Evolutionary conservation across 2,797 vertebrate genomes (phyloP).

Genomic region (Spinus pinus): DNA sequence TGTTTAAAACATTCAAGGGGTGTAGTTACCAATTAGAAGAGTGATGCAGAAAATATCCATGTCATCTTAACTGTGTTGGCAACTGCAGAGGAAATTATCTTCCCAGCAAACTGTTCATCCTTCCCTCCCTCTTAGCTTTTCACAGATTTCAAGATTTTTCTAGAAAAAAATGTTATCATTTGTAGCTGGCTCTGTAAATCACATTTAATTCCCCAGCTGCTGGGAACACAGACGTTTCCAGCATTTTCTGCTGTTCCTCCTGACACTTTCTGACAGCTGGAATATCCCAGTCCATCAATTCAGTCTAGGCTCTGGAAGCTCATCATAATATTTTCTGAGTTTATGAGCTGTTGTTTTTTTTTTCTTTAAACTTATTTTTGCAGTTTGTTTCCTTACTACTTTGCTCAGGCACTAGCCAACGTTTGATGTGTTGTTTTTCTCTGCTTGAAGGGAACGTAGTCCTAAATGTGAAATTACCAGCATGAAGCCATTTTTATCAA

Average conservation of each 20-base stretch:
- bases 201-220: not conserved
- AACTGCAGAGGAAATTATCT: not conserved
- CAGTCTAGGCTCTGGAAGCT: not conserved
- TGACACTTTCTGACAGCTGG: not conserved
- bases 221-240: not conserved
- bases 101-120: not conserved
- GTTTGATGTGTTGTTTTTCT: not conserved
- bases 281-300: not conserved
- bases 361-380: not conserved
- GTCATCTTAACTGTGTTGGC: not conserved
- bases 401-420: not conserved
- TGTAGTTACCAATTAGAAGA: constrained; percentile 1
- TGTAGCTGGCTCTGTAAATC: not conserved
- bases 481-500: not conserved
- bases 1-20: constrained; percentile 11
- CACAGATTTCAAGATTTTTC: not conserved
- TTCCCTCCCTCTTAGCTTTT: not conserved
- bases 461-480: not conserved
- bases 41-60: not conserved
- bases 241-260: not conserved
- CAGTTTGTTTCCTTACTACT: not conserved
- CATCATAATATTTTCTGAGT: not conserved
- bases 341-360: not conserved
- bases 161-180: not conserved
- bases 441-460: not conserved